These are phyloP conservation scores for Parelbella ahira DNA, from an alignment of 2,888 invertebrate species.

Conservation along the genomic window DNA sequence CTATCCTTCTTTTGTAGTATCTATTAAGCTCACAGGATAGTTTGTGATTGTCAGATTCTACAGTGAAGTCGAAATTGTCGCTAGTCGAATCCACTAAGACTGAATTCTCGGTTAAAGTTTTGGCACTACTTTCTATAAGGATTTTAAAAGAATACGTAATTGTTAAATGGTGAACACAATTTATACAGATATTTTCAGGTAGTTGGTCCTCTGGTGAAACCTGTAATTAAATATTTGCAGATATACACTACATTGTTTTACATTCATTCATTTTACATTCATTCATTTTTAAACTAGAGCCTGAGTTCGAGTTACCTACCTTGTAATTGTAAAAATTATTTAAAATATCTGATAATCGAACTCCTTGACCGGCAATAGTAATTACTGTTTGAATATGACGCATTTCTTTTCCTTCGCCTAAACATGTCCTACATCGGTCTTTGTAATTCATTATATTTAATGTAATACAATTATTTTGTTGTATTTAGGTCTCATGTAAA, in stretches of 20 bases:
- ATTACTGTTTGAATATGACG: slow-evolving; percentile 53
- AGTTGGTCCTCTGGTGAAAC: slow-evolving; percentile 44
- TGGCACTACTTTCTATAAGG: slow-evolving; percentile 59
- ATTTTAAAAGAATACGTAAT: slow-evolving; percentile 71
- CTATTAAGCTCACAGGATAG: slow-evolving; percentile 24
- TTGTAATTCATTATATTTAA: slow-evolving; percentile 50
- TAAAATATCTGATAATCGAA: slow-evolving; percentile 59
- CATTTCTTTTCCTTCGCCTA: slow-evolving; percentile 59
- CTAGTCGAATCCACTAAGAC: slow-evolving; percentile 39
- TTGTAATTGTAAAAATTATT: slow-evolving; percentile 60
- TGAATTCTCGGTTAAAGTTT: slow-evolving; percentile 44
- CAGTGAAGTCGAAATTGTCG: slow-evolving; percentile 49
- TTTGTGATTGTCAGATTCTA: slow-evolving; percentile 50
- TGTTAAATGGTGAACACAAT: slow-evolving; percentile 68
- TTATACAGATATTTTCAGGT: slow-evolving; percentile 64
- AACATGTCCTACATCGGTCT: slow-evolving; percentile 62
- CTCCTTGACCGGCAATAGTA: slow-evolving; percentile 54
- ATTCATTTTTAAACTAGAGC: too few species aligned
- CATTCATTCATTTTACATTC: too few species aligned
- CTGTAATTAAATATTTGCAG: too few species aligned
- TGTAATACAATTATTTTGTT: too few species aligned
- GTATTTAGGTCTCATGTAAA: too few species aligned
- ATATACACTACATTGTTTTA: too few species aligned
- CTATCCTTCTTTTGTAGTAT: slow-evolving; percentile 31
- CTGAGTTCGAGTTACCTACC: too few species aligned